A percentile compares a stretch with the other conserved stretches of the same genome.
phyloP scores from a whole-genome alignment of 2,888 invertebrate species.

The Dynastes grantii region DNA sequence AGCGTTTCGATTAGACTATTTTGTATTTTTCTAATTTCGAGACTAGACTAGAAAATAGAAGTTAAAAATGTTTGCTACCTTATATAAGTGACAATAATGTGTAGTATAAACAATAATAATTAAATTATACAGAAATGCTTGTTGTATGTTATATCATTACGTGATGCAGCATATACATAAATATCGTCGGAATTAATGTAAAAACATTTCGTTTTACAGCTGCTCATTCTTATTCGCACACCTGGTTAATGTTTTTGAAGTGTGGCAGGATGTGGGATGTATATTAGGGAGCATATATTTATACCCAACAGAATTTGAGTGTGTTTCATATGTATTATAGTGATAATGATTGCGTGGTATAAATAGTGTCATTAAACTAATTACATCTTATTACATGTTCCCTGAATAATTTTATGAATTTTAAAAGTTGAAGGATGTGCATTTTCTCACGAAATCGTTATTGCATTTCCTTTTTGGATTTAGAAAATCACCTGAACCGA shows the following conservation, averaged over 20 bases:
- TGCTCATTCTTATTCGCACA: constrained; percentile 6
- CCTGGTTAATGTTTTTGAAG: constrained; percentile 35
- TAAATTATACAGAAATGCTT: too few species aligned
- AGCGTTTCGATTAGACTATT: too few species aligned
- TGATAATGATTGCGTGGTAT: too few species aligned
- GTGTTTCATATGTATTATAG: background rate
- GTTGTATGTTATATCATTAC: too few species aligned
- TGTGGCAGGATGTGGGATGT: constrained; percentile 25
- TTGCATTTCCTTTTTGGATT: constrained; percentile 14
- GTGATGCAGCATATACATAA: background rate
- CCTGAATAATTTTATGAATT: constrained; percentile 6
- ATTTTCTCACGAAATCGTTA: constrained; percentile 32
- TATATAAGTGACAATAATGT: too few species aligned
- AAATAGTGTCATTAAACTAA: constrained; percentile 20
- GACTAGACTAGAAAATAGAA: too few species aligned
- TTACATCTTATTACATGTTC: constrained; percentile 3
- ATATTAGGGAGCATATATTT: background rate
- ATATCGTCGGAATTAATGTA: background rate
- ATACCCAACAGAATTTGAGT: background rate
- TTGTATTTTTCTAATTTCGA: too few species aligned
- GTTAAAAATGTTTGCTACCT: too few species aligned
- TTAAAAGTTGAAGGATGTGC: constrained; percentile 27
- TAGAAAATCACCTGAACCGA: constrained; percentile 19
- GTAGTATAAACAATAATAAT: too few species aligned
- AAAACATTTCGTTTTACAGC: constrained; percentile 7